These are phyloP conservation scores for Channallabes apus DNA, from an alignment of 2,797 vertebrate genomes.

Conservation along the genomic window DNA sequence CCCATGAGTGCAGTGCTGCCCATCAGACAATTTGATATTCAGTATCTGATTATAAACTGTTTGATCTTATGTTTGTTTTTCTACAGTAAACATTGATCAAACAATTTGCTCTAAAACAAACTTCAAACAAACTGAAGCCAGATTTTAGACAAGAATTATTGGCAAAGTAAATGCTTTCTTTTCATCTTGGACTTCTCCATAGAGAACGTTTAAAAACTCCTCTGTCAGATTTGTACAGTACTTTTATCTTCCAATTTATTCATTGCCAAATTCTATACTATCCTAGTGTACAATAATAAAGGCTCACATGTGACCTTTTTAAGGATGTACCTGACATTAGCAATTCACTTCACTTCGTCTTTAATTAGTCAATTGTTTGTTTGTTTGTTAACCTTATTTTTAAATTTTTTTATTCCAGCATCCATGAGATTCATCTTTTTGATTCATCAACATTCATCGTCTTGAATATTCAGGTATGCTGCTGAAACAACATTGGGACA, in stretches of 20 bases:
- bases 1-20: neutral
- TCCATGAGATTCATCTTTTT: neutral
- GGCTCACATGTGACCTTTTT: neutral
- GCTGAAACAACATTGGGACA: neutral
- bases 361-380: neutral
- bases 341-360: neutral
- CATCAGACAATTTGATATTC: neutral
- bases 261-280: neutral
- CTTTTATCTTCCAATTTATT: neutral
- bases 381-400: neutral
- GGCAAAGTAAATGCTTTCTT: no score
- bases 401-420: neutral
- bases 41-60: neutral
- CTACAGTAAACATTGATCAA: no score
- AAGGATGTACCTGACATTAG: neutral
- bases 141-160: no score
- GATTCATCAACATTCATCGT: no score
- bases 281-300: neutral
- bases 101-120: no score
- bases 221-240: neutral
- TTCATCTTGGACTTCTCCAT: neutral
- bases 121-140: no score
- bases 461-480: neutral
- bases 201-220: neutral
- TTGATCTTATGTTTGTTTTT: no score